Evolutionary conservation across 2,888 invertebrate species (phyloP).

Genomic region (Drosophila anomalata): DNA sequence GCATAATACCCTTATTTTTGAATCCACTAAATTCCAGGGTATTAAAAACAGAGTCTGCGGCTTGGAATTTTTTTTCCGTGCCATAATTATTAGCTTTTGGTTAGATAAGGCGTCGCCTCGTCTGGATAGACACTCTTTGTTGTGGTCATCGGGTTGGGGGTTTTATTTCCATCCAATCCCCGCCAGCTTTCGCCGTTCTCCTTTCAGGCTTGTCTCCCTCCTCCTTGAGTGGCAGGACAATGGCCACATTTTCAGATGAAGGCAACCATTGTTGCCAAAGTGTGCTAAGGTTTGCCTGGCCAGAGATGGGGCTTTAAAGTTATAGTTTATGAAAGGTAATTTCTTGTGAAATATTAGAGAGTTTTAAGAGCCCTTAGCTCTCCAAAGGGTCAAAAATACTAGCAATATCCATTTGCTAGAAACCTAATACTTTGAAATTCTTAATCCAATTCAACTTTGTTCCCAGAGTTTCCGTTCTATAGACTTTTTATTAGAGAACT

Average conservation of each 20-base stretch:
- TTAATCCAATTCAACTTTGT: neutral
- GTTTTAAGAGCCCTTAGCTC: neutral
- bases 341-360: neutral
- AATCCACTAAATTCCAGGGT: conserved; percentile 3
- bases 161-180: neutral
- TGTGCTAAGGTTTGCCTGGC: conserved; percentile 6
- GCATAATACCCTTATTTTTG: neutral
- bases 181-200: neutral
- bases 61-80: conserved; percentile 21
- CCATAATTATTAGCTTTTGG: conserved; percentile 67
- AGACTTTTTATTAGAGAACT: neutral
- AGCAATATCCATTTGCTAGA: neutral
- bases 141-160: conserved; percentile 44
- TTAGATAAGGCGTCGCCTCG: conserved; percentile 47
- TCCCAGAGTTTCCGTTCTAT: neutral
- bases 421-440: neutral
- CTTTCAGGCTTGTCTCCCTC: neutral
- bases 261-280: neutral
- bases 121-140: conserved; percentile 50
- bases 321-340: conserved; percentile 7
- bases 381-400: neutral
- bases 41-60: conserved; percentile 32
- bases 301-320: neutral
- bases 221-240: conserved; percentile 29
- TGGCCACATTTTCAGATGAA: conserved; percentile 12